Percentiles rank a stretch among this genome's conserved stretches.
Conservation (phyloP, 2,113 vertebrate genomes). For the Plestiodon gilberti region DNA sequence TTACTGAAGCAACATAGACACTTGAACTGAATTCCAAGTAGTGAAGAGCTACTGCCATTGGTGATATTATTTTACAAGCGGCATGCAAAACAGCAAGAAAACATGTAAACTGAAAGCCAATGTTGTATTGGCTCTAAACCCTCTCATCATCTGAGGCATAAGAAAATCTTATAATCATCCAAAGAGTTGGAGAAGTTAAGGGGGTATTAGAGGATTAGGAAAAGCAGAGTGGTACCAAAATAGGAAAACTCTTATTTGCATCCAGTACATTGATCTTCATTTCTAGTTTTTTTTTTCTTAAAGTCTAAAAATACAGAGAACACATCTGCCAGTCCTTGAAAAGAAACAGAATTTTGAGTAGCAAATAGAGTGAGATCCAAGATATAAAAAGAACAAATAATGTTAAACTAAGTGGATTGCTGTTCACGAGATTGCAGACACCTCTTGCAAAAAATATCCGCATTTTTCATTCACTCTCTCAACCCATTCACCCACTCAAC, state of each 20-base stretch:
- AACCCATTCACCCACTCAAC: neutral
- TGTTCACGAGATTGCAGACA: neutral
- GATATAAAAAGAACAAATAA: conserved; percentile 28
- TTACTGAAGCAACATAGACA: neutral
- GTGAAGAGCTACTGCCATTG: neutral
- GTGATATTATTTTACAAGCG: neutral
- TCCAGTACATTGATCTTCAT: neutral
- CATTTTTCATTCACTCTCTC: neutral
- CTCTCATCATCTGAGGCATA: neutral
- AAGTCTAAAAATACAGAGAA: conserved; percentile 16
- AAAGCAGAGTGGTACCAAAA: neutral
- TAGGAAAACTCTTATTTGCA: neutral
- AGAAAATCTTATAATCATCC: neutral
- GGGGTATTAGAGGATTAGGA: neutral
- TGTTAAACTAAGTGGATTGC: conserved; percentile 7
- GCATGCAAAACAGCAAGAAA: neutral
- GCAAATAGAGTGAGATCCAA: conserved; percentile 8
- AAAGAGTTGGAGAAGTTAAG: neutral
- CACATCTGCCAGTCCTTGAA: conserved; percentile 19
- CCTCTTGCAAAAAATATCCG: neutral
- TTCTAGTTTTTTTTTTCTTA: neutral
- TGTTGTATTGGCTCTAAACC: neutral
- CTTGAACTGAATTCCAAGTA: neutral
- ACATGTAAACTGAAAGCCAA: neutral
- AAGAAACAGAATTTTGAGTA: conserved; percentile 11